phyloP scores from a whole-genome alignment of 2,888 invertebrate species.

The Monoplex corrugatus region DNA sequence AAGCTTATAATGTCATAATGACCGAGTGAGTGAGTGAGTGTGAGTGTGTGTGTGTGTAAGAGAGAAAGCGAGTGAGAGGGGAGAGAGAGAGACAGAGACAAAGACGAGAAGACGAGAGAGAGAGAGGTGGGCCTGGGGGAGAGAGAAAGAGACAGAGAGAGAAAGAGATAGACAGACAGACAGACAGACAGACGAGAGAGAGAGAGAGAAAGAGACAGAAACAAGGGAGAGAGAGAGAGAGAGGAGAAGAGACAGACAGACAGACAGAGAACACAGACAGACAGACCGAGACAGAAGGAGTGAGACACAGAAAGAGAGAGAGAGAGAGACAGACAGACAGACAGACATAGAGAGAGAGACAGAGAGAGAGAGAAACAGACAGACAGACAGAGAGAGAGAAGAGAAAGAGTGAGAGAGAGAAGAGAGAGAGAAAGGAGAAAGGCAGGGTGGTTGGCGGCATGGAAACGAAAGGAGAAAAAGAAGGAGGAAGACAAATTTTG shows the following conservation, averaged over 20 bases:
- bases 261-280: neutral
- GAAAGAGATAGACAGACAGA: neutral
- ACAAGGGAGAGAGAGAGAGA: no score
- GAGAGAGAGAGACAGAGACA: no score
- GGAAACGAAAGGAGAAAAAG: no score
- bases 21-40: no score
- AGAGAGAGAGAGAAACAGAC: slow-evolving; percentile 24
- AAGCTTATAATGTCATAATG: no score
- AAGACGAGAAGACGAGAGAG: no score
- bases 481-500: neutral
- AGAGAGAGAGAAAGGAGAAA: slow-evolving; percentile 7
- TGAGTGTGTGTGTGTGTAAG: no score
- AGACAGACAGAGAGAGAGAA: slow-evolving; percentile 6
- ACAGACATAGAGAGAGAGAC: neutral
- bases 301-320: neutral
- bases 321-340: neutral
- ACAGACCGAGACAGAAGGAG: neutral
- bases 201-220: neutral
- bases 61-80: no score
- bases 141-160: neutral
- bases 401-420: neutral
- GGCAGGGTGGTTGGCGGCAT: no score
- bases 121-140: neutral
- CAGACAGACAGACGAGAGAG: neutral
- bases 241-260: slow-evolving; percentile 22